Percentiles rank a stretch among this genome's conserved stretches.
phyloP scores from a whole-genome alignment of 2,888 invertebrate species.

The Yponomeuta evonymella region DNA sequence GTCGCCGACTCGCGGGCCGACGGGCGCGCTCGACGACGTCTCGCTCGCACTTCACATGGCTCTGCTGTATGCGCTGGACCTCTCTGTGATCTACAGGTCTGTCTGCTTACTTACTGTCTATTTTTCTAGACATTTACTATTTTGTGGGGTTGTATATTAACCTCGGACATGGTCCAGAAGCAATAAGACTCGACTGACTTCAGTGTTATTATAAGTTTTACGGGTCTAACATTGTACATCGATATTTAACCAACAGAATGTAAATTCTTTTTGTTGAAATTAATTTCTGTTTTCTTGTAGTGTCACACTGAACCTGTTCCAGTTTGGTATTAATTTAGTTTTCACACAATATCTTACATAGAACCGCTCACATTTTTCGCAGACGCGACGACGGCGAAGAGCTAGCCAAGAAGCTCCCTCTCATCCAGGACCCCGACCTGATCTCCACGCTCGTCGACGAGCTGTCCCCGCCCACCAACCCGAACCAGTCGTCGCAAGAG shows the following conservation, averaged over 20 bases:
- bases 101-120: background rate
- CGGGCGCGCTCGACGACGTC: slow-evolving; percentile 86
- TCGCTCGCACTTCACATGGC: slow-evolving; percentile 89
- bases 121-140: background rate
- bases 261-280: too few species aligned
- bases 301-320: too few species aligned
- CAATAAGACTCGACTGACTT: too few species aligned
- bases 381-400: slow-evolving; percentile 86
- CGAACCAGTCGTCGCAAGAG: slow-evolving; percentile 26
- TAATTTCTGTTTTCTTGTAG: too few species aligned
- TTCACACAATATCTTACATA: too few species aligned
- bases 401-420: slow-evolving; percentile 79
- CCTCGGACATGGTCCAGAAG: too few species aligned
- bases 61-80: slow-evolving; percentile 87
- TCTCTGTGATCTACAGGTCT: slow-evolving; percentile 82
- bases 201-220: too few species aligned
- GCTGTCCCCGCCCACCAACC: slow-evolving; percentile 45
- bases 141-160: background rate
- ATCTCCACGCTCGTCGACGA: slow-evolving; percentile 71
- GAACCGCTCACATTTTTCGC: background rate
- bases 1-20: slow-evolving; percentile 61
- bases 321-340: too few species aligned
- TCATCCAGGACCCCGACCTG: slow-evolving; percentile 77
- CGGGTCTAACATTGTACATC: too few species aligned
- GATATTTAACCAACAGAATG: too few species aligned